Conservation (phyloP, 2,888 invertebrate genomes). For the Meiosimyza platycephala region DNA sequence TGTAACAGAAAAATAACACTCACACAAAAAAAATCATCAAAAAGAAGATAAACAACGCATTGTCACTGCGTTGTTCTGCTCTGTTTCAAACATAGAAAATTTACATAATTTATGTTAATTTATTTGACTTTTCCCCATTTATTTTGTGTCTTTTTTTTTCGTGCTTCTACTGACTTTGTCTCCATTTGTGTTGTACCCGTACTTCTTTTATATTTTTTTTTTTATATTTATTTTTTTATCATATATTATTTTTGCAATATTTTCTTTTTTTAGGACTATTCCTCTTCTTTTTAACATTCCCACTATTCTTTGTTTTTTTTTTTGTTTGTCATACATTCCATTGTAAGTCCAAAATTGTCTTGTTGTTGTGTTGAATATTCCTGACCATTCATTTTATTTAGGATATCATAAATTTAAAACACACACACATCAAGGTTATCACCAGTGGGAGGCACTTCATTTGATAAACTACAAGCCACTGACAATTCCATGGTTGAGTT, state of each 20-base stretch:
- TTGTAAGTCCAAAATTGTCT: too few species aligned
- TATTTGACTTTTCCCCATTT: conserved; percentile 24
- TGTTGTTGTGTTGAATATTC: conserved; percentile 11
- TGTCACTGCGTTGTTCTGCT: conserved; percentile 19
- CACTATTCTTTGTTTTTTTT: conserved; percentile 1
- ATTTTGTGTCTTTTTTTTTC: neutral
- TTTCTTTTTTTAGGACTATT: neutral
- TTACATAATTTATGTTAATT: conserved; percentile 31
- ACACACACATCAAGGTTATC: conserved; percentile 23
- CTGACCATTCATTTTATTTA: conserved; percentile 18
- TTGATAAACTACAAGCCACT: neutral
- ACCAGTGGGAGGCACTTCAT: conserved; percentile 2
- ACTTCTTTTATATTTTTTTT: neutral
- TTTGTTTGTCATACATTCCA: neutral
- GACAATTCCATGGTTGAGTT: too few species aligned
- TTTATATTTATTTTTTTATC: neutral
- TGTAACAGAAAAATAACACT: neutral
- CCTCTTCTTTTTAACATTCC: neutral
- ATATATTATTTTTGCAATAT: neutral
- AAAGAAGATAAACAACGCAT: neutral
- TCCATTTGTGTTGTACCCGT: neutral
- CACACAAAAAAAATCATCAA: too few species aligned
- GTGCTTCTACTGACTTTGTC: neutral
- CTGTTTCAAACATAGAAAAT: conserved; percentile 16
- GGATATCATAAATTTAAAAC: conserved; percentile 17